phyloP scores from a whole-genome alignment of 2,888 invertebrate genomes.

The Chymomyza fuscimana region DNA sequence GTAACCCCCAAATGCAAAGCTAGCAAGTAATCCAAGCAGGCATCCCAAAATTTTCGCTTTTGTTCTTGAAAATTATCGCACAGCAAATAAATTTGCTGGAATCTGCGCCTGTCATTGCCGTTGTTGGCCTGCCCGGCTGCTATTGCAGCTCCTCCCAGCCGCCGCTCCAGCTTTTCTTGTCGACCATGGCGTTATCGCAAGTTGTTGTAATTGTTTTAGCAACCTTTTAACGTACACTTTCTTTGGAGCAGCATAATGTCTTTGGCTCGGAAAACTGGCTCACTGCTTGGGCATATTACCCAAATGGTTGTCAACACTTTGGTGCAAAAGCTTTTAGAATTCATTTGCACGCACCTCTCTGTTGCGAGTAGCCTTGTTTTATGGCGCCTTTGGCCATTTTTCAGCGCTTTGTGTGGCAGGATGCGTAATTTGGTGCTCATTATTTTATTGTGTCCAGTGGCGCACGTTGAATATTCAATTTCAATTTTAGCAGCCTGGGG shows the following conservation, averaged over 20 bases:
- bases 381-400: conserved; percentile 58
- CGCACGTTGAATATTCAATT: conserved; percentile 43
- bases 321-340: conserved; percentile 64
- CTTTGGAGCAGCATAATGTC: conserved; percentile 12
- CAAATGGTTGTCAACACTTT: conserved; percentile 66
- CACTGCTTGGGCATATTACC: conserved; percentile 56
- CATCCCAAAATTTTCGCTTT: conserved; percentile 43
- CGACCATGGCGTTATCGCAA: neutral
- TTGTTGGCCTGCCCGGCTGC: conserved; percentile 23
- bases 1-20: neutral
- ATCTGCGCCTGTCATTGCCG: conserved; percentile 62
- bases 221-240: conserved; percentile 47
- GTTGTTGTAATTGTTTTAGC: conserved; percentile 55
- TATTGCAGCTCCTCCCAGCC: conserved; percentile 20
- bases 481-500: conserved; percentile 50
- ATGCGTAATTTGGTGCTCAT: conserved; percentile 53
- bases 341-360: conserved; percentile 34
- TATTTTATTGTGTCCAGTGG: conserved; percentile 51
- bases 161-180: conserved; percentile 1
- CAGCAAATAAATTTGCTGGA: conserved; percentile 61
- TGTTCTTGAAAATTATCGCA: conserved; percentile 66
- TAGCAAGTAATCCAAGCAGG: neutral
- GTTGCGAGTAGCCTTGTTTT: conserved; percentile 20
- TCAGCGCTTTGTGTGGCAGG: conserved; percentile 51
- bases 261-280: conserved; percentile 3